Percentiles rank a stretch among this genome's conserved stretches.
phyloP scores from a whole-genome alignment of 2,797 vertebrate genomes.

The Naso thynnoides region DNA sequence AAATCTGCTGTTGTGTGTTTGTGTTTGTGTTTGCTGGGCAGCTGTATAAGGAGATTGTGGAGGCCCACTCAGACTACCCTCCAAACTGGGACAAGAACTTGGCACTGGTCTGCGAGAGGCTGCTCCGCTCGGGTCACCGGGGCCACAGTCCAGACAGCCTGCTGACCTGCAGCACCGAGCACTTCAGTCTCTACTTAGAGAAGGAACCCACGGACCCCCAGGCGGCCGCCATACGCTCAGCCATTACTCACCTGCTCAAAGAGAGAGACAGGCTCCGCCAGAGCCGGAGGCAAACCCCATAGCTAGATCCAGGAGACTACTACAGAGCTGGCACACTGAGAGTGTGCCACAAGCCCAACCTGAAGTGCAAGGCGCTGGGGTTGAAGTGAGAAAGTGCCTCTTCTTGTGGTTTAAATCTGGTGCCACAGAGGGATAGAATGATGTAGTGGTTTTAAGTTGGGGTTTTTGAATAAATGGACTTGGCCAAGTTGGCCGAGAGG shows the following conservation, averaged over 20 bases:
- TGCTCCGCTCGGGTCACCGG: conserved; percentile 84
- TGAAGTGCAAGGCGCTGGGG: neutral
- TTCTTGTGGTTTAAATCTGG: conserved; percentile 16
- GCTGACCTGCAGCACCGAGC: conserved; percentile 87
- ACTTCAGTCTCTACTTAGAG: conserved; percentile 90
- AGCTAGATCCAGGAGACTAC: conserved; percentile 39
- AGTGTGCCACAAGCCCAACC: neutral
- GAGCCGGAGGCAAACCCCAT: conserved; percentile 49
- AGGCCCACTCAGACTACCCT: conserved; percentile 87
- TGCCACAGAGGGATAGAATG: conserved; percentile 6
- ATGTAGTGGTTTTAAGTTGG: conserved; percentile 3
- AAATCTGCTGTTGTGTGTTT: conserved; percentile 38
- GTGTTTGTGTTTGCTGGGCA: conserved; percentile 73
- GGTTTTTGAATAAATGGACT: conserved; percentile 20
- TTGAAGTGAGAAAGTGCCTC: conserved; percentile 20
- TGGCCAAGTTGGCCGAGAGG: neutral
- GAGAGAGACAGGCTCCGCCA: conserved; percentile 86
- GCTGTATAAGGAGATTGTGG: conserved; percentile 94
- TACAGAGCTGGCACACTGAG: conserved; percentile 22
- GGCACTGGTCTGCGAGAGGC: conserved; percentile 93
- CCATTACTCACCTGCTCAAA: conserved; percentile 87
- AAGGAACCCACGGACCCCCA: conserved; percentile 90
- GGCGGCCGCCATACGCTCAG: conserved; percentile 85
- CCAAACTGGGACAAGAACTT: conserved; percentile 99
- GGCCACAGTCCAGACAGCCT: conserved; percentile 83